A percentile compares a stretch with the other conserved stretches of the same genome.
phyloP scores from a whole-genome alignment of 2,113 vertebrate genomes.

The Sitta europaea region DNA sequence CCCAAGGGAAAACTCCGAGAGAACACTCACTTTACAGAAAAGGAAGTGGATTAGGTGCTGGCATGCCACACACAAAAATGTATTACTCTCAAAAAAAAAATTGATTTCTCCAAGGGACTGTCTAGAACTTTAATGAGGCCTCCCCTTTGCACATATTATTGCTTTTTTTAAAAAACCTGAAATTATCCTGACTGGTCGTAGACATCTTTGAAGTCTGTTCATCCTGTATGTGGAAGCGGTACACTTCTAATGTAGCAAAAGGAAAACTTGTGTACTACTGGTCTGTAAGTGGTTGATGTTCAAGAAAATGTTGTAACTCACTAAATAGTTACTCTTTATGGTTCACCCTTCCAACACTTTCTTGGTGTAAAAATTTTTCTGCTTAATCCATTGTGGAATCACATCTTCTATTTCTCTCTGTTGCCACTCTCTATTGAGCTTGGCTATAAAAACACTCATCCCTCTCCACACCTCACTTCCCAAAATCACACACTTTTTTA shows the following conservation, averaged over 20 bases:
- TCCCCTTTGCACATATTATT: neutral
- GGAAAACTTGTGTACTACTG: neutral
- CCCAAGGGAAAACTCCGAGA: neutral
- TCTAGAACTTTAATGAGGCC: neutral
- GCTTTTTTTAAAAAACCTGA: rapidly evolving
- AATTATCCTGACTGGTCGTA: neutral
- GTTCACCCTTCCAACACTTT: neutral
- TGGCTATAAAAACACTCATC: neutral
- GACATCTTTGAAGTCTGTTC: neutral
- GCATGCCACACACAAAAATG: neutral
- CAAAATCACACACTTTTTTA: neutral
- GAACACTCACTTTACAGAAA: neutral
- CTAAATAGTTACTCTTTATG: neutral
- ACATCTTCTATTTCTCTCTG: neutral
- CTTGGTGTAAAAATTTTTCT: neutral
- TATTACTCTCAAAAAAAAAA: neutral
- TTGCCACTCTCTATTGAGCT: neutral
- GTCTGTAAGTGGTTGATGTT: neutral
- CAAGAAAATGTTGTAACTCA: neutral
- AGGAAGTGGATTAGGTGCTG: neutral
- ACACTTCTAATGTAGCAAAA: neutral
- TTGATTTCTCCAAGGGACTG: neutral
- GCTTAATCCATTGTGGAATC: neutral
- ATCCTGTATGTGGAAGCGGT: neutral
- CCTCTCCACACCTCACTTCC: neutral